Evolutionary conservation across 2,888 invertebrate species (phyloP), one percentile per base, ranked within the genome.

Genomic region (Eledone cirrhosa): DNA sequence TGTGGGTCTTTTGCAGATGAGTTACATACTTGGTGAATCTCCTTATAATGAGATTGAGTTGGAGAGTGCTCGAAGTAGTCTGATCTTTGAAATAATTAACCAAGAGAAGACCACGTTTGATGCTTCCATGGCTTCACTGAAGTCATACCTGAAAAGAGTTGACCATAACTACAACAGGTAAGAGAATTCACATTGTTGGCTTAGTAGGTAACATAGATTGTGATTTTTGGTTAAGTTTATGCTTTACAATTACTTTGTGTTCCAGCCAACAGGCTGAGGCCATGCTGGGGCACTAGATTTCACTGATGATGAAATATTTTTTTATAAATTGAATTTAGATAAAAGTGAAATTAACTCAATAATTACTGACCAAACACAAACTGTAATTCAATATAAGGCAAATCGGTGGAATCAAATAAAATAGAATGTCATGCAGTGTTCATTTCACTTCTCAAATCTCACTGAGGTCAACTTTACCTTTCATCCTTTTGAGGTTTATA

Each of bases 51-150:
- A 92, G 16, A 93, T 94, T 67, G 92, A 96, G 80, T 93, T 96
- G 85, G 95, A 95, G 85, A 95, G 96, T 0, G 96, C 96, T 0
- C 94, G 94, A 87, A 95, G 96, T 88, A 95, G 96, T 24, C 92
- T 96, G n/a, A 94, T 97, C 82, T 97, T 95, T 91, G 95, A 96
- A 88, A 93, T 95, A 77, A 95, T 97, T 81, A 94, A 95, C 85
- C 92, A 93, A 83, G 96, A 96, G 90, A 94, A 95, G 88, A 95
- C 94, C 79, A 93, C 96, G 19, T 94, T 94, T 0, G 93, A 94
- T 86, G 93, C 95, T 31, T 94, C 95, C 33, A 89, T 91, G 53
- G 93, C 94, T 85, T 95, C 96, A 0, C 91, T 97, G n/a, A 89
- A 94, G 78, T 93, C 94, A 77, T 94, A 94, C 88, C 93, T 95